Percentiles rank a stretch among this genome's conserved stretches.
Conservation (phyloP, 2,888 invertebrate species). For the Carcina quercana region DNA sequence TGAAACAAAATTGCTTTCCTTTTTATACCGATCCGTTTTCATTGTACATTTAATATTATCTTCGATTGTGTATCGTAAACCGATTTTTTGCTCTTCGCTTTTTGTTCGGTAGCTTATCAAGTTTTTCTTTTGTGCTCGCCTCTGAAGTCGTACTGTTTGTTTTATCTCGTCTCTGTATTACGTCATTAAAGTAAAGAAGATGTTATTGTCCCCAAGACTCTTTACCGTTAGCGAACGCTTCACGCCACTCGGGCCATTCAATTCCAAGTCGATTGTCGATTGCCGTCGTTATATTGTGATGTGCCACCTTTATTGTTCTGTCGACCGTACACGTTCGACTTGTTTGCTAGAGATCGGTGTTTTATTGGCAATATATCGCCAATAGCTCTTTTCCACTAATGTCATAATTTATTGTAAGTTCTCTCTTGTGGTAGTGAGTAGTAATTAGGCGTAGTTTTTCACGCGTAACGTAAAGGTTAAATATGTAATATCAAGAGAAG, state of each 20-base stretch:
- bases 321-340: no score
- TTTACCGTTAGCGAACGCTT: slow-evolving; percentile 8
- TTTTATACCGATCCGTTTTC: slow-evolving; percentile 1
- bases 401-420: background rate
- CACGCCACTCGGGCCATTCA: slow-evolving; percentile 5
- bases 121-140: slow-evolving; percentile 2
- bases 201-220: slow-evolving; percentile 8
- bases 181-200: slow-evolving; percentile 7
- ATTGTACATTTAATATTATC: background rate
- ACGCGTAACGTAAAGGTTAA: no score
- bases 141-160: slow-evolving; percentile 4
- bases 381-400: background rate
- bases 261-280: slow-evolving; percentile 4
- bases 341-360: no score
- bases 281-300: slow-evolving; percentile 4
- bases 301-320: slow-evolving; percentile 5
- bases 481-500: no score
- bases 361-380: background rate
- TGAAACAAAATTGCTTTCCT: slow-evolving; percentile 6
- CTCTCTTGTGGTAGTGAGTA: no score
- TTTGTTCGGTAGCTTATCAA: slow-evolving; percentile 5
- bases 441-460: no score
- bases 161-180: slow-evolving; percentile 4
- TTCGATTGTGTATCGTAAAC: background rate
- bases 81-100: slow-evolving; percentile 5